Percentiles rank a stretch among this genome's conserved stretches.
These are phyloP conservation scores for Rhagoletis zephyria DNA, from an alignment of 1,140 invertebrate genomes.

Conservation along the genomic window DNA sequence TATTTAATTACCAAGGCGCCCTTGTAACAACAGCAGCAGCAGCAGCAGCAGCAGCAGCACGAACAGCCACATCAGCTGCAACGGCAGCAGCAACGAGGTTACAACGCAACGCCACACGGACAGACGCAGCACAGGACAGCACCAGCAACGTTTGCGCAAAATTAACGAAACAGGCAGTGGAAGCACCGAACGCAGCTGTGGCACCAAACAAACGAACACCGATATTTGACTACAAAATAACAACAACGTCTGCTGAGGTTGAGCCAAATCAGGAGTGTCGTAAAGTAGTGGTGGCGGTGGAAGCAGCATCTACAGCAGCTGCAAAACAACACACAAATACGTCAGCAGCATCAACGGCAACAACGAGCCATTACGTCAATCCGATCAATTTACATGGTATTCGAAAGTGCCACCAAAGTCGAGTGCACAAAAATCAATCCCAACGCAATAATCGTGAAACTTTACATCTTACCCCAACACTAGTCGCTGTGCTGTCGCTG, in stretches of 20 bases:
- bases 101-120: background rate
- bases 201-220: background rate
- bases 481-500: background rate
- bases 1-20: conserved; percentile 36
- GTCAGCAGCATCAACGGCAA: background rate
- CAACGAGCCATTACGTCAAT: conserved; percentile 15
- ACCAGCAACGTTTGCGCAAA: background rate
- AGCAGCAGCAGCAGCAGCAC: background rate
- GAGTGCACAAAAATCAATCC: background rate
- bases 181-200: background rate
- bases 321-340: background rate
- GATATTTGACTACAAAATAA: background rate
- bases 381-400: background rate
- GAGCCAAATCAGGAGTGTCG: background rate
- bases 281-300: background rate
- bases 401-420: background rate
- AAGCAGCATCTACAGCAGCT: background rate
- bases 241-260: background rate
- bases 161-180: background rate
- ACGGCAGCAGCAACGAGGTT: too few species aligned
- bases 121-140: background rate
- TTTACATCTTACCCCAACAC: background rate
- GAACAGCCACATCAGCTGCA: background rate
- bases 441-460: conserved; percentile 13
- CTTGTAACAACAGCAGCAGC: conserved; percentile 4